phyloP scores from a whole-genome alignment of 2,797 vertebrate genomes.

The Sebastes iracundus region DNA sequence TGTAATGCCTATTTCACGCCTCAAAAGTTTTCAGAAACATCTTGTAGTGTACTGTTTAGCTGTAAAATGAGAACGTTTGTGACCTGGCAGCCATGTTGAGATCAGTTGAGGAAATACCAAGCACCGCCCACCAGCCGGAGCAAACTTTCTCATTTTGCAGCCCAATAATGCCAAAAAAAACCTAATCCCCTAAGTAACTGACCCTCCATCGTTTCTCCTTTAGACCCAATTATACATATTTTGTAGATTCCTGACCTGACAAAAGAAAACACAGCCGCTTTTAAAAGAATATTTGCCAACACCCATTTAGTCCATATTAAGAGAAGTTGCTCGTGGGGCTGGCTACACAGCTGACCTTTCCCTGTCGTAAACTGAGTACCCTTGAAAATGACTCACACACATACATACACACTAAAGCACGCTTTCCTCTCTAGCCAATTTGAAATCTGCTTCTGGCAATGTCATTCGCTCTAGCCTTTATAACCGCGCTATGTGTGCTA shows the following conservation, averaged over 20 bases:
- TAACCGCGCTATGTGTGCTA: conserved; percentile 22
- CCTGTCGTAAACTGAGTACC: conserved; percentile 49
- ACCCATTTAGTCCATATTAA: conserved; percentile 33
- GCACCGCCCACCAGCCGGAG: too few species aligned
- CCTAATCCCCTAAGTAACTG: not conserved
- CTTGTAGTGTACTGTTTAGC: too few species aligned
- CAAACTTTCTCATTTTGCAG: too few species aligned
- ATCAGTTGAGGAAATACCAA: too few species aligned
- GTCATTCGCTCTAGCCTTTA: conserved; percentile 44
- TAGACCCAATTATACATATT: not conserved
- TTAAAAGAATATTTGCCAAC: conserved; percentile 29
- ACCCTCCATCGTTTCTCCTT: not conserved
- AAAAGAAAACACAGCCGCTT: conserved; percentile 6
- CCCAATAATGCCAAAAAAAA: too few species aligned
- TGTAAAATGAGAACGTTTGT: too few species aligned
- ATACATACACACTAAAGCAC: conserved; percentile 21
- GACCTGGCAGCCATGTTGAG: too few species aligned
- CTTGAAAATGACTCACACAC: conserved; percentile 70
- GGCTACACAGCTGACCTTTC: conserved; percentile 63
- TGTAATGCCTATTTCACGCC: rapidly evolving
- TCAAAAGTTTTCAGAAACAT: too few species aligned
- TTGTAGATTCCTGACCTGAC: conserved; percentile 10
- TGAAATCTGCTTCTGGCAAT: conserved; percentile 71
- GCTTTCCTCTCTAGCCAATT: conserved; percentile 69
- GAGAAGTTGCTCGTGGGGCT: conserved; percentile 30